These are phyloP conservation scores for Ditylenchus dipsaci DNA, from an alignment of 1,140 invertebrate genomes.

Conservation along the genomic window DNA sequence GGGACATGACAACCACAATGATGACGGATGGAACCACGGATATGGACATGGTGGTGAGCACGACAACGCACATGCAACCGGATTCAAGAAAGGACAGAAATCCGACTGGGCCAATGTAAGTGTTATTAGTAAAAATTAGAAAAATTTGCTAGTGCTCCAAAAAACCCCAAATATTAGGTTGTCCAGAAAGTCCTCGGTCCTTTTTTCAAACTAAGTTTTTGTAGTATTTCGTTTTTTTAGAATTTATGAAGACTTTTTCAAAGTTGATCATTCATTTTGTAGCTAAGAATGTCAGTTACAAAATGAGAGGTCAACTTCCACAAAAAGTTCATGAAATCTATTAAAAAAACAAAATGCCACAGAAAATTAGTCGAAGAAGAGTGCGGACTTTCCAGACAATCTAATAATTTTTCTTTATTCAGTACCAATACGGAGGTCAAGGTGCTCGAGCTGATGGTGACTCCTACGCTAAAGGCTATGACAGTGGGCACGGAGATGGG, in stretches of 20 bases:
- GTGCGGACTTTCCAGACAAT: too few species aligned
- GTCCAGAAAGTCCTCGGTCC: too few species aligned
- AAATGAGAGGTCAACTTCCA: too few species aligned
- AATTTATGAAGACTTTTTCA: neutral
- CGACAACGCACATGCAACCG: slow-evolving; percentile 21
- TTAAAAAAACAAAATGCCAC: too few species aligned
- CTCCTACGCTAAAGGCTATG: slow-evolving; percentile 25
- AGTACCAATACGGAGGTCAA: slow-evolving; percentile 35
- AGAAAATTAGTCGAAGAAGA: too few species aligned
- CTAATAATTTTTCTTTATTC: neutral
- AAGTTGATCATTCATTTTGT: too few species aligned
- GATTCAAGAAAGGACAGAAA: slow-evolving; percentile 32
- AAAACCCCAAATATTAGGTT: too few species aligned
- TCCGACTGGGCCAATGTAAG: slow-evolving; percentile 28
- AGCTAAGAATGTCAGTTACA: too few species aligned
- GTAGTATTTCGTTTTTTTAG: neutral
- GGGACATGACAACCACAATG: slow-evolving; percentile 17
- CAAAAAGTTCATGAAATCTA: too few species aligned
- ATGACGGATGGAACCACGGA: slow-evolving; percentile 25
- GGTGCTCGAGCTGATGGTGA: slow-evolving; percentile 27
- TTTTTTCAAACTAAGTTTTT: too few species aligned
- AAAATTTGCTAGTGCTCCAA: neutral
- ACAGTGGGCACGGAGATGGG: slow-evolving; percentile 20
- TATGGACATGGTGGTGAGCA: slow-evolving; percentile 18
- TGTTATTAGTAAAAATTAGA: neutral